Evolutionary conservation across 2,113 vertebrate species (phyloP).

Genomic region (Patagioenas fasciata): DNA sequence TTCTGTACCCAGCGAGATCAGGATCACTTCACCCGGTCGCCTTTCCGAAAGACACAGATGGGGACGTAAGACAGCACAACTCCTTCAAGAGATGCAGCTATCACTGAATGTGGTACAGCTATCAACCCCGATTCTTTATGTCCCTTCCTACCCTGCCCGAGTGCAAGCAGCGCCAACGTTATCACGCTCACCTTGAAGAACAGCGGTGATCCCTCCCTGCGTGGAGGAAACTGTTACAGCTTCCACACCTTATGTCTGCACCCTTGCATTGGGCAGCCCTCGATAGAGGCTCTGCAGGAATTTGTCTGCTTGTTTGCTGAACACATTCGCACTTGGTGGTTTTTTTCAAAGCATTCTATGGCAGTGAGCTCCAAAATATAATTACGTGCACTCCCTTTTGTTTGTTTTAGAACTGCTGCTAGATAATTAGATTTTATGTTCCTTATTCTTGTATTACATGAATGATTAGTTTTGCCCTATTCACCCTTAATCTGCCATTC

Average conservation of each 20-base stretch:
- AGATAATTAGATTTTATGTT: not conserved
- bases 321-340: not conserved
- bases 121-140: no score
- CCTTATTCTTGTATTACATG: not conserved
- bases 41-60: no score
- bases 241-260: rapidly evolving
- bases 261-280: rapidly evolving
- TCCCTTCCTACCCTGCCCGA: no score
- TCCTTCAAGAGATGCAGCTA: no score
- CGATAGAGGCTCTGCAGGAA: not conserved
- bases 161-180: no score
- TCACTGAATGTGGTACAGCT: no score
- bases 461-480: not conserved
- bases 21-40: no score
- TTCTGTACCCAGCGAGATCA: no score
- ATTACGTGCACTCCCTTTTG: not conserved
- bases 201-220: no score
- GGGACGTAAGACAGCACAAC: no score
- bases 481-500: not conserved
- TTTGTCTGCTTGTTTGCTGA: not conserved
- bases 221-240: no score
- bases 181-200: no score
- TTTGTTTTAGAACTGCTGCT: not conserved
- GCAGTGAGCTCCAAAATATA: not conserved
- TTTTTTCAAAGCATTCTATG: not conserved